These are phyloP conservation scores for Scytalopus superciliaris DNA, from an alignment of 2,113 vertebrate genomes.

Conservation along the genomic window DNA sequence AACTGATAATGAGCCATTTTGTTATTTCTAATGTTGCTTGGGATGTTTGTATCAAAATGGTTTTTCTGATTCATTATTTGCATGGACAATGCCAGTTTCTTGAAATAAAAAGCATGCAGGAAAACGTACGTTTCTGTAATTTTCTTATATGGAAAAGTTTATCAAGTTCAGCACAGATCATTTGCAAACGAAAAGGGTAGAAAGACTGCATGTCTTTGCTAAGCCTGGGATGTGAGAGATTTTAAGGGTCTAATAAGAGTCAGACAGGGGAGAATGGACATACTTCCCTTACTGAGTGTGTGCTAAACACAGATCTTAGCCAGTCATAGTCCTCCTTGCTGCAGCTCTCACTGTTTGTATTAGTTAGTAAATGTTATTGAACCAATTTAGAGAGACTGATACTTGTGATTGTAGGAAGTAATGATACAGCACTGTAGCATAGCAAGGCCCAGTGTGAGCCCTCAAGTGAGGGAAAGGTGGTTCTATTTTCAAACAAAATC, in stretches of 20 bases:
- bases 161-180: background rate
- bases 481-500: background rate
- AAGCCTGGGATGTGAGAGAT: background rate
- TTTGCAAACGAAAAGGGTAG: background rate
- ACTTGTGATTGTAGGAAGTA: background rate
- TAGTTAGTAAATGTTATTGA: background rate
- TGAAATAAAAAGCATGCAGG: background rate
- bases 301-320: background rate
- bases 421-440: background rate
- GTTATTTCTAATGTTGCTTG: background rate
- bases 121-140: background rate
- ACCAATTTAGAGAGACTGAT: background rate
- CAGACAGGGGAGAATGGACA: background rate
- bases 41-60: background rate
- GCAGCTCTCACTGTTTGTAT: background rate
- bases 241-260: background rate
- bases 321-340: background rate
- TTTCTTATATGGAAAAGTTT: background rate
- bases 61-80: background rate
- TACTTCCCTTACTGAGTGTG: background rate
- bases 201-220: background rate
- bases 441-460: background rate
- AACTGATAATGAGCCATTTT: background rate
- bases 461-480: background rate
- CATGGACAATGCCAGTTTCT: background rate